Conservation (phyloP, 2,113 vertebrate species). For the Grammomys dolichurus region DNA sequence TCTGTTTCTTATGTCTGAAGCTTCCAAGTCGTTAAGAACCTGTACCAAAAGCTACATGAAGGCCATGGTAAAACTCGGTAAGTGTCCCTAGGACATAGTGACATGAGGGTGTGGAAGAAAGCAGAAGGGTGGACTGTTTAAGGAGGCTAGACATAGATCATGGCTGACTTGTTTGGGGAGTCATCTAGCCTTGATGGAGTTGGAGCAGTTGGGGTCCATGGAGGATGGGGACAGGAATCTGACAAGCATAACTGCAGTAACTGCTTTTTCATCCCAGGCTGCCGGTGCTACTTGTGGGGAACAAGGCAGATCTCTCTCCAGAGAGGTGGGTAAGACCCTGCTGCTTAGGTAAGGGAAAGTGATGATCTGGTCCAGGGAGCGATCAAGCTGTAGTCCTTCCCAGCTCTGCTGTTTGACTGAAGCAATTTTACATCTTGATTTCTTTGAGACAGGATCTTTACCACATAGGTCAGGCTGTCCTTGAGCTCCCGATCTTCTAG, state of each 20-base stretch:
- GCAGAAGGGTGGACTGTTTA: background rate
- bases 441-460: background rate
- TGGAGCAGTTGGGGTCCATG: background rate
- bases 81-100: conserved; percentile 75
- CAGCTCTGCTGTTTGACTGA: background rate
- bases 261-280: conserved; percentile 84
- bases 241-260: background rate
- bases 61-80: conserved; percentile 91
- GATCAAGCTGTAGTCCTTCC: background rate
- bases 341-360: background rate
- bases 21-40: conserved; percentile 92
- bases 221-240: background rate
- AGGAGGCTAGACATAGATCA: background rate
- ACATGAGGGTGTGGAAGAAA: background rate
- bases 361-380: background rate
- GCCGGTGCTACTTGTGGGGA: conserved; percentile 93
- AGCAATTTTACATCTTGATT: conserved; percentile 46
- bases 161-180: background rate
- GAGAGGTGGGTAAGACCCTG: conserved; percentile 86
- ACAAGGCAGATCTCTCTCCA: conserved; percentile 93
- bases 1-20: conserved; percentile 82
- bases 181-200: background rate
- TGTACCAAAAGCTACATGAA: conserved; percentile 92
- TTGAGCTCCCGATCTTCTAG: background rate
- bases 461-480: background rate